These are phyloP conservation scores for Apocrypta bakeri DNA, from an alignment of 1,140 invertebrate genomes.

Conservation along the genomic window DNA sequence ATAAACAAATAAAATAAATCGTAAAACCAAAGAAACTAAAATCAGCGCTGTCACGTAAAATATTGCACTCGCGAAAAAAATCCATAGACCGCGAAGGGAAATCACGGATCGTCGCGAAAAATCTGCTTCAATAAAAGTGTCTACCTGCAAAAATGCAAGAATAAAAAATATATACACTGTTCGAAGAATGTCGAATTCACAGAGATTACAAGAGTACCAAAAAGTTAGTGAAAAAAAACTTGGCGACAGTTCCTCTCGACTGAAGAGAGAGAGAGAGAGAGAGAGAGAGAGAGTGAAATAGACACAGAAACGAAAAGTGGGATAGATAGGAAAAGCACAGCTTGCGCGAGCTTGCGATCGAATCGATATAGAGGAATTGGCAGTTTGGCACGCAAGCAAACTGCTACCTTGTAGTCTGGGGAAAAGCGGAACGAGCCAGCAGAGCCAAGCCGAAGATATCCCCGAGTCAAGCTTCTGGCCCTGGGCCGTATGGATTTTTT, in stretches of 20 bases:
- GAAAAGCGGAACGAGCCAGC: not conserved
- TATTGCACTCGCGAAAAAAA: not conserved
- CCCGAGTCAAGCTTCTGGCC: not conserved
- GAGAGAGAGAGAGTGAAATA: not conserved
- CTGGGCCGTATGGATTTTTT: conserved; percentile 15
- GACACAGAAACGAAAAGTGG: not conserved
- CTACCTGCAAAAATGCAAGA: too few relatives aligned
- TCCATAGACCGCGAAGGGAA: not conserved
- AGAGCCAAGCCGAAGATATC: conserved; percentile 13
- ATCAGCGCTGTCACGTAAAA: not conserved
- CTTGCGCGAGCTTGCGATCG: not conserved
- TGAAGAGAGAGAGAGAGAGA: too few relatives aligned
- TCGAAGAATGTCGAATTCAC: too few relatives aligned
- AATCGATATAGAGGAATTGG: conserved; percentile 33
- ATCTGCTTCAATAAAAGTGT: too few relatives aligned
- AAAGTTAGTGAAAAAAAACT: not conserved
- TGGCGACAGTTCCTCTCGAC: not conserved
- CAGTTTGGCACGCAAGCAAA: conserved; percentile 19
- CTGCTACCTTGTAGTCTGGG: not conserved
- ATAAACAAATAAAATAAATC: too few relatives aligned
- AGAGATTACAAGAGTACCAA: not conserved
- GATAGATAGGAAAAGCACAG: not conserved
- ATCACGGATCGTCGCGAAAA: too few relatives aligned
- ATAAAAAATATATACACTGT: too few relatives aligned
- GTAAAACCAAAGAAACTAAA: too few relatives aligned